phyloP scores from a whole-genome alignment of 2,888 invertebrate species.

The Ptychoptera contaminata region DNA sequence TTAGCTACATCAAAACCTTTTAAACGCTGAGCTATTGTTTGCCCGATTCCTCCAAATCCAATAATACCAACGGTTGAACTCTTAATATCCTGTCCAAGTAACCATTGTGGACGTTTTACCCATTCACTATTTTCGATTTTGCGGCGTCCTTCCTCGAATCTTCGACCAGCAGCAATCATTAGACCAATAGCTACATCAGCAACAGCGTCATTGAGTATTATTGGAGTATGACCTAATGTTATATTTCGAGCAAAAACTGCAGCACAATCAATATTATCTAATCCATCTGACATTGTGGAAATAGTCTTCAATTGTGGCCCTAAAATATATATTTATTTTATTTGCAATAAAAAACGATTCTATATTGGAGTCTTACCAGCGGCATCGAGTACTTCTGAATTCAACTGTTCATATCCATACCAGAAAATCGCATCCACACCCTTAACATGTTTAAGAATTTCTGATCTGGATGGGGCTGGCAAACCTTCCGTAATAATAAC shows the following conservation, averaged over 20 bases:
- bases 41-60: constrained; percentile 60
- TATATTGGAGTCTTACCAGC: constrained; percentile 3
- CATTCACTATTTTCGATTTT: constrained; percentile 38
- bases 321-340: no score
- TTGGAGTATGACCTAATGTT: constrained; percentile 55
- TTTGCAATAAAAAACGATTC: no score
- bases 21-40: constrained; percentile 48
- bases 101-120: constrained; percentile 49
- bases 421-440: constrained; percentile 12
- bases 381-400: constrained; percentile 9
- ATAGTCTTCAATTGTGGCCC: constrained; percentile 49
- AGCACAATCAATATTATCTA: constrained; percentile 56
- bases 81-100: constrained; percentile 54
- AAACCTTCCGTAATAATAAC: constrained; percentile 8
- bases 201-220: constrained; percentile 50
- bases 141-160: constrained; percentile 51
- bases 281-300: constrained; percentile 64
- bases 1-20: constrained; percentile 47
- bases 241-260: constrained; percentile 50
- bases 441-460: constrained; percentile 9
- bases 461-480: constrained; percentile 6
- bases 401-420: constrained; percentile 8
- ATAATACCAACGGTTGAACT: constrained; percentile 61
- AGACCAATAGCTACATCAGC: constrained; percentile 64
- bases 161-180: constrained; percentile 49